These are phyloP conservation scores for Xanthia icteritia DNA, from an alignment of 2,888 invertebrate genomes.

Conservation along the genomic window DNA sequence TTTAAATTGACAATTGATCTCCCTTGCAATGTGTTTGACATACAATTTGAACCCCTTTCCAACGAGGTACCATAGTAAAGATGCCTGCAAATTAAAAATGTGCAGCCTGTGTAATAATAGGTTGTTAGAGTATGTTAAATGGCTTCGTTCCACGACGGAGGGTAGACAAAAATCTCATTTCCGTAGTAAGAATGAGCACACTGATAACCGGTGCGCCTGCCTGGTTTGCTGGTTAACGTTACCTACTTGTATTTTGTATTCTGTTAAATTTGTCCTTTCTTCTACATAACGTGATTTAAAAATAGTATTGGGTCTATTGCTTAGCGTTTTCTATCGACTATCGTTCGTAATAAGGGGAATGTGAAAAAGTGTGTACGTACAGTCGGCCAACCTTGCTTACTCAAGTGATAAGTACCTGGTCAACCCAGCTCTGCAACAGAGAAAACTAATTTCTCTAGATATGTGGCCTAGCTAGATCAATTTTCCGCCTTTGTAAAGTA, in stretches of 20 bases:
- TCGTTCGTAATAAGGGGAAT: too few species aligned
- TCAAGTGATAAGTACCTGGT: too few species aligned
- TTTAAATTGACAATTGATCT: neutral
- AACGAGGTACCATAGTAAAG: neutral
- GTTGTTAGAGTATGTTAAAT: constrained; percentile 64
- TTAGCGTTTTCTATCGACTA: too few species aligned
- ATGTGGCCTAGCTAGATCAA: too few species aligned
- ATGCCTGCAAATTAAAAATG: constrained; percentile 48
- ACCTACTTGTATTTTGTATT: constrained; percentile 22
- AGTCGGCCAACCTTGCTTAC: too few species aligned
- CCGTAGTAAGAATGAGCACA: constrained; percentile 70
- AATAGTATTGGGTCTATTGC: neutral
- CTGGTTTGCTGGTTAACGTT: constrained; percentile 42
- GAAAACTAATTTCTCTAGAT: too few species aligned
- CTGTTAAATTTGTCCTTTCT: constrained; percentile 14
- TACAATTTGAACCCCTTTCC: constrained; percentile 13
- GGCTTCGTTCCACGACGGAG: constrained; percentile 64
- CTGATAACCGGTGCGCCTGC: constrained; percentile 68
- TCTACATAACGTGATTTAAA: neutral
- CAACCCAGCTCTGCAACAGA: too few species aligned
- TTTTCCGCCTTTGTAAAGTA: too few species aligned
- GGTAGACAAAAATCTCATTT: constrained; percentile 82
- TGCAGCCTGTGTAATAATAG: constrained; percentile 42
- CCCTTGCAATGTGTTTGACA: constrained; percentile 7
- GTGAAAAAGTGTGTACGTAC: too few species aligned